These are phyloP conservation scores for Zootoca vivipara DNA, from an alignment of 2,113 vertebrate species.

Conservation along the genomic window DNA sequence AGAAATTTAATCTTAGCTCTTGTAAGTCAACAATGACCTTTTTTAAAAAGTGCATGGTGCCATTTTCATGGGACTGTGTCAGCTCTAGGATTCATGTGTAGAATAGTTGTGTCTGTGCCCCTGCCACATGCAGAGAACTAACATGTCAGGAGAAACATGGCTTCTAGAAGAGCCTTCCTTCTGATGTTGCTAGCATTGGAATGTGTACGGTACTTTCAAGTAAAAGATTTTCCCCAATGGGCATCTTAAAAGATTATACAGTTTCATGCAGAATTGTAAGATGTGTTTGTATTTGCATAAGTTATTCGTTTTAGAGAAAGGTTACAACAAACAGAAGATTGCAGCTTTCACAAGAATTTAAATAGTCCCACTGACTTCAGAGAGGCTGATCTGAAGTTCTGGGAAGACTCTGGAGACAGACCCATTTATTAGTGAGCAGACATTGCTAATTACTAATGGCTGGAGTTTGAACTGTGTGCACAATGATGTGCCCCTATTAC, in stretches of 20 bases:
- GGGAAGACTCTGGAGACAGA: not conserved
- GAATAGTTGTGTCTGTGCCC: too few species aligned
- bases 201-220: not conserved
- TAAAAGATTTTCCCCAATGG: too few species aligned
- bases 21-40: too few species aligned
- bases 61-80: too few species aligned
- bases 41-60: too few species aligned
- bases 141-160: not conserved
- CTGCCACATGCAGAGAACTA: not conserved
- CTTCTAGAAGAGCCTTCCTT: not conserved
- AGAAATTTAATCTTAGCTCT: too few species aligned
- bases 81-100: not conserved
- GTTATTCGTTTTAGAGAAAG: not conserved
- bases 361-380: not conserved
- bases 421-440: conserved; percentile 7
- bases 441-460: conserved; percentile 11
- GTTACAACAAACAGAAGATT: not conserved
- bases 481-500: not conserved
- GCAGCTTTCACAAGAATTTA: not conserved
- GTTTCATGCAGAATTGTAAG: not conserved
- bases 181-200: not conserved
- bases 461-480: conserved; percentile 22
- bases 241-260: not conserved
- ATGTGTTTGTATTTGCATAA: not conserved
- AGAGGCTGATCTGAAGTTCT: conserved; percentile 22